Base-by-base conservation (phyloP, 2,113 vertebrate species). In the Zosterops pallidus region DNA sequence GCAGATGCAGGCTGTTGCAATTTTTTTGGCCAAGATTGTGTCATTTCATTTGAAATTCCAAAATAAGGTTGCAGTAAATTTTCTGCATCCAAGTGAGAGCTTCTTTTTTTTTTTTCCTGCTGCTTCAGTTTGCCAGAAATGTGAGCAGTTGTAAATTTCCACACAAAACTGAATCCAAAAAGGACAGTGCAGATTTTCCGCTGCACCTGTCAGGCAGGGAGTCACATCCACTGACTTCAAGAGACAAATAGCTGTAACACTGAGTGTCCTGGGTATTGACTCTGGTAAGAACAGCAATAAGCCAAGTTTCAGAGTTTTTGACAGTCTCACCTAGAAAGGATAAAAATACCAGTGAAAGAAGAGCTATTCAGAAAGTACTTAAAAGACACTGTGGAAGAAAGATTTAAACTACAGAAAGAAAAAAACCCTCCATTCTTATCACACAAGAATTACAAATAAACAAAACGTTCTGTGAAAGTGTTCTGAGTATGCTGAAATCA, bases 101-200 rank as follows among this genome's bases (percentile, higher is more conserved):
- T 95, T 4, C 29, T 80, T 86, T 71, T 70, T 70, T 92, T 55
- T 52, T 37, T 37, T 37, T 37, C 37, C 74, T 69, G 46, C 75
- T 62, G 65, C 46, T 88, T 57, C 70, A n/a, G 31, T 65, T 37
- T 92, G 79, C 70, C 95, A 96, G 70, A 80, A 91, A 57, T 28
- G 14, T 0, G 1, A 91, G 79, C 59, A 42, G 63, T 39, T 74
- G 42, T 86, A 94, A 62, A 68, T 80, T 94, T 96, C 85, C 88
- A 88, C 29, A 35, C 3, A 19, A 72, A 76, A 19, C 1, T 72
- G 75, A 69, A 77, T 63, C 80, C 79, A 87, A 91, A 71, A 88
- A 69, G 68, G 64, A 82, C 39, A 50, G 50, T 69, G 64, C n/a
- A 65, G 88, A 69, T 90, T 94, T 97, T 93, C 90, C 79, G 41